Percentiles rank a stretch among this genome's conserved stretches.
These are phyloP conservation scores for Dolomedes plantarius DNA, from an alignment of 2,888 invertebrate species.

Conservation along the genomic window DNA sequence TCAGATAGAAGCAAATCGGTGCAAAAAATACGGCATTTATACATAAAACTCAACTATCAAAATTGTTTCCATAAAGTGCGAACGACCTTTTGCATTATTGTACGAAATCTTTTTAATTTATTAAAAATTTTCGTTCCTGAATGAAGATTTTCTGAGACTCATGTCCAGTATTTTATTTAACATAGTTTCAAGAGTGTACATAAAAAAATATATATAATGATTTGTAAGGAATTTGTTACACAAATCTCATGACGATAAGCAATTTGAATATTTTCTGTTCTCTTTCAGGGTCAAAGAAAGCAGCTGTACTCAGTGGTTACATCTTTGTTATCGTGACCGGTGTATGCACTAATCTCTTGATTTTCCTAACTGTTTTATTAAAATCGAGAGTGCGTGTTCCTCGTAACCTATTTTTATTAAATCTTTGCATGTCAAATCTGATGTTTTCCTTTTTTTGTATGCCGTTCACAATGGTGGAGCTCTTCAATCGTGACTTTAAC, in stretches of 20 bases:
- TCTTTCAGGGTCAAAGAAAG: constrained; percentile 72
- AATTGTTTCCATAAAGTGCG: no score
- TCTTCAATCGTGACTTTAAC: constrained; percentile 79
- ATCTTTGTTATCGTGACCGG: constrained; percentile 76
- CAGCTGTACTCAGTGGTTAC: constrained; percentile 75
- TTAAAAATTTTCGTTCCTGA: no score
- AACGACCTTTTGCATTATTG: no score
- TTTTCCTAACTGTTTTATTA: constrained; percentile 76
- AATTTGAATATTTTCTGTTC: not conserved
- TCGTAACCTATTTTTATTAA: constrained; percentile 80
- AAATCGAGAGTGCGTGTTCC: constrained; percentile 55
- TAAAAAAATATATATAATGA: no score
- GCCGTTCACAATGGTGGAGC: constrained; percentile 80
- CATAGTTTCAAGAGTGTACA: no score
- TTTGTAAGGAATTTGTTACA: no score
- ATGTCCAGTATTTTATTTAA: no score
- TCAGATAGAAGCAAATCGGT: no score
- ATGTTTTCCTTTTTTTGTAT: constrained; percentile 81
- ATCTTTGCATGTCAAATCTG: constrained; percentile 81
- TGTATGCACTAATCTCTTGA: constrained; percentile 76
- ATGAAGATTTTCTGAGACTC: no score
- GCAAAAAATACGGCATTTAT: no score
- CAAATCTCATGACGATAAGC: not conserved
- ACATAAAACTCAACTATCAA: no score
- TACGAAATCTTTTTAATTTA: no score